phyloP scores from a whole-genome alignment of 2,888 invertebrate species.

The Fragum sueziense region DNA sequence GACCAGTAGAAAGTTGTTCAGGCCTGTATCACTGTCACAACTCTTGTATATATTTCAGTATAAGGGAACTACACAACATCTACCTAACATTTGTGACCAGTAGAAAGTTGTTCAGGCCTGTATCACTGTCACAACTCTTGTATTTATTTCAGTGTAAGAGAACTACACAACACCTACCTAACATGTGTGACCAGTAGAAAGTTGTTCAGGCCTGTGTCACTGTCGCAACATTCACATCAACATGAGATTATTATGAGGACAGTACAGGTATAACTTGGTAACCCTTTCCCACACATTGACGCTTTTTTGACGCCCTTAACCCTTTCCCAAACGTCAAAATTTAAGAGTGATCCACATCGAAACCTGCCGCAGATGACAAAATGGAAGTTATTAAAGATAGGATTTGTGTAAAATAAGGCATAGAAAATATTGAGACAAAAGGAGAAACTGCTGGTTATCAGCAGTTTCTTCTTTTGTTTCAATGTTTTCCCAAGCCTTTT shows the following conservation, averaged over 20 bases:
- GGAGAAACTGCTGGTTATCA: no score
- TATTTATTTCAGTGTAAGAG: neutral
- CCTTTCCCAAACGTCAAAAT: neutral
- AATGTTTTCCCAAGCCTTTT: no score
- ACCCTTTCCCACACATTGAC: neutral
- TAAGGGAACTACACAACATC: neutral
- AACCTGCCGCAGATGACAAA: neutral
- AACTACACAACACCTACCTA: neutral
- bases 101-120: neutral
- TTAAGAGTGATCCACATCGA: neutral
- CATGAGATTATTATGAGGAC: constrained; percentile 7
- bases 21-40: neutral
- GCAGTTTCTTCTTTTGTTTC: no score
- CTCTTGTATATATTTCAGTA: neutral
- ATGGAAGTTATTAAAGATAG: neutral
- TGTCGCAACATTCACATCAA: constrained; percentile 8
- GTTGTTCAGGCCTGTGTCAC: neutral
- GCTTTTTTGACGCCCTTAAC: neutral
- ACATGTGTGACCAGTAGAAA: neutral
- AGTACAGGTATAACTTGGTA: neutral
- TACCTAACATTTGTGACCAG: neutral
- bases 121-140: neutral
- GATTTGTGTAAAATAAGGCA: neutral
- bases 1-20: neutral
- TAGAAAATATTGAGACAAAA: constrained; percentile 2